Conservation (phyloP, 1,140 invertebrate genomes). For the Trichonephila clavata region DNA sequence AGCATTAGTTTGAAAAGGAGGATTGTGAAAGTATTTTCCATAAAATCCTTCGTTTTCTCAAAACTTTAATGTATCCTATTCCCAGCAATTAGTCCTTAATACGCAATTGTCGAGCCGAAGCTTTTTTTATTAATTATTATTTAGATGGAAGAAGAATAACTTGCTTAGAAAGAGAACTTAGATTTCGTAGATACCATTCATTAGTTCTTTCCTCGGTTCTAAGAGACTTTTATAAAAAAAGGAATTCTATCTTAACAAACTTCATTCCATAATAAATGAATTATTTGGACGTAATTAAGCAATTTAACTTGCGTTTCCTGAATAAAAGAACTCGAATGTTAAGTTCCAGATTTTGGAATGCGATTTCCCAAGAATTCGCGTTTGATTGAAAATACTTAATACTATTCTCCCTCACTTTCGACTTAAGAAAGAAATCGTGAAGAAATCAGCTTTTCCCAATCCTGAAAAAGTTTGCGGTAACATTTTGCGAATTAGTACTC, state of each 20-base stretch:
- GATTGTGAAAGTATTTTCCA: no score
- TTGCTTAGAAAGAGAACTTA: no score
- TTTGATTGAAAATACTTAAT: slow-evolving; percentile 2
- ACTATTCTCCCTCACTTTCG: neutral
- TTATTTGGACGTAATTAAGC: slow-evolving; percentile 11
- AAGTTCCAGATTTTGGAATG: neutral
- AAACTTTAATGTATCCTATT: no score
- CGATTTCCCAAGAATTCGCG: neutral
- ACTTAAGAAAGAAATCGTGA: neutral
- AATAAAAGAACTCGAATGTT: neutral
- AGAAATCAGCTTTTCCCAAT: neutral
- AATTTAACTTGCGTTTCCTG: neutral
- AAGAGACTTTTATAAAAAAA: no score
- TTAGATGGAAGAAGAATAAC: no score
- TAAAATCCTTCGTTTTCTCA: no score
- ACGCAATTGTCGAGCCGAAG: no score
- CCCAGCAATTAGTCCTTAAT: no score
- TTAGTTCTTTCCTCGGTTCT: no score
- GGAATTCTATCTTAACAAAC: neutral
- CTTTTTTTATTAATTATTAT: no score
- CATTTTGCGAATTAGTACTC: slow-evolving; percentile 2
- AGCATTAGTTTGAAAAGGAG: no score
- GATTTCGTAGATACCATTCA: no score
- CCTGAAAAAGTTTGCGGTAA: neutral
- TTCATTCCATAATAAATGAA: neutral